Base-by-base conservation (phyloP, 2,797 vertebrate species). In the Spea hammondii region DNA sequence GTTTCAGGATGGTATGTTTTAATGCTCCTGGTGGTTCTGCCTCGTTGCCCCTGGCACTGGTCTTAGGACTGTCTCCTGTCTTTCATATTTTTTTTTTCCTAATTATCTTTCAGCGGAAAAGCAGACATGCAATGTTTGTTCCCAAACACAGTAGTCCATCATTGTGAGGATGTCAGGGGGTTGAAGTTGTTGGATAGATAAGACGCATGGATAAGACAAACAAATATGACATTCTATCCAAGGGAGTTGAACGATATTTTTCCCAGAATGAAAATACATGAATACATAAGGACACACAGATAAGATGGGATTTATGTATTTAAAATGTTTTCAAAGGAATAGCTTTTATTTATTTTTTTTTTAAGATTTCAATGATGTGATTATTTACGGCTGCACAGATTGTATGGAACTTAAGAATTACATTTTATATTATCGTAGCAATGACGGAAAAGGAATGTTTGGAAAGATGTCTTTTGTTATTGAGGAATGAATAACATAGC, bases 1-100 rank as follows among this genome's bases (percentile, higher is more conserved):
- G 65, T 82, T 85, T 74, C 54, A 59, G 4, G 73, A 80, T 70
- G 76, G 77, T 75, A 82, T 32, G 74, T 73, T 59, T 47, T 81
- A 72, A 79, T 79, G 79, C 80, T 45, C 68, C 45, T 45, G 50
- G 74, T 74, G 71, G 62, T 84, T 83, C 76, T 65, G 72, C 62
- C 69, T 72, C 74, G 72, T 72, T 72, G 74, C 74, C 46, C 64
- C 64, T 66, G 74, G 68, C n/a, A 14, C 55, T 50, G 54, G 51
- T 76, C 54, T 77, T 17, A 77, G 48, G 54, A 68, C 45, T 17
- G 54, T 53, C 70, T 48, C 60, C 64, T 53, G 70, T 76, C 74
- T 72, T 54, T 12, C 55, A 49, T 68, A 69, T 59, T 32, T 73
- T 73, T 54, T 71, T 70, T 71, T 54, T 70, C 53, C 47, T 64